Conservation (phyloP, 2,888 invertebrate genomes). For the Troides oblongomaculatus region DNA sequence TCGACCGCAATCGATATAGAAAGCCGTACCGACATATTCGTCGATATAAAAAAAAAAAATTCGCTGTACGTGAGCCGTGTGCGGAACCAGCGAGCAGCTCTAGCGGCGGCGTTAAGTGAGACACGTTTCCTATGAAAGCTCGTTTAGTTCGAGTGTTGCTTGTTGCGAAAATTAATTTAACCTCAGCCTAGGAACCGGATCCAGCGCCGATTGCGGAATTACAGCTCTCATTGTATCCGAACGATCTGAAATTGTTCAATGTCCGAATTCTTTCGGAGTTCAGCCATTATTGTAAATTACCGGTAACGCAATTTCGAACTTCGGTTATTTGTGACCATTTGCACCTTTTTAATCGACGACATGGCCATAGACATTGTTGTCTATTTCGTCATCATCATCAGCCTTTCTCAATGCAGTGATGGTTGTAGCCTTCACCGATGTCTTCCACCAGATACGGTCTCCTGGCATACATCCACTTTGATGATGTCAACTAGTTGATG, state of each 20-base stretch:
- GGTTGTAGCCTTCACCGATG: no score
- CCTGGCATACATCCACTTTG: no score
- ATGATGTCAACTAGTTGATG: no score
- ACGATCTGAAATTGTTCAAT: constrained; percentile 10
- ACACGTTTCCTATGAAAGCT: constrained; percentile 29
- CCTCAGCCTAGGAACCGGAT: constrained; percentile 23
- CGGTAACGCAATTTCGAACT: not conserved
- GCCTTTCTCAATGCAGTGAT: no score
- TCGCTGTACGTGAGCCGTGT: constrained; percentile 66
- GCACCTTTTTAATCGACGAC: no score
- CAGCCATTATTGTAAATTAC: not conserved
- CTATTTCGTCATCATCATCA: no score
- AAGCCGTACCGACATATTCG: constrained; percentile 67
- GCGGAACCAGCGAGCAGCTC: constrained; percentile 38
- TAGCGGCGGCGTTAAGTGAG: constrained; percentile 13
- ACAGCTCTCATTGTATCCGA: constrained; percentile 17
- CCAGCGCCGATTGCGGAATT: constrained; percentile 13
- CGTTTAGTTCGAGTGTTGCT: constrained; percentile 16
- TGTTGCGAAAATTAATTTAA: constrained; percentile 28
- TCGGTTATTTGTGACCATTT: no score
- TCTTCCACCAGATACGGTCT: no score
- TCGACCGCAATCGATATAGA: constrained; percentile 65
- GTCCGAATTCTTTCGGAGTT: constrained; percentile 3
- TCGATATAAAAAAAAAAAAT: constrained; percentile 55
- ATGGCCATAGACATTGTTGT: no score